Evolutionary conservation across 1,140 invertebrate species (phyloP).

Genomic region (Macrocentrus cingulum): DNA sequence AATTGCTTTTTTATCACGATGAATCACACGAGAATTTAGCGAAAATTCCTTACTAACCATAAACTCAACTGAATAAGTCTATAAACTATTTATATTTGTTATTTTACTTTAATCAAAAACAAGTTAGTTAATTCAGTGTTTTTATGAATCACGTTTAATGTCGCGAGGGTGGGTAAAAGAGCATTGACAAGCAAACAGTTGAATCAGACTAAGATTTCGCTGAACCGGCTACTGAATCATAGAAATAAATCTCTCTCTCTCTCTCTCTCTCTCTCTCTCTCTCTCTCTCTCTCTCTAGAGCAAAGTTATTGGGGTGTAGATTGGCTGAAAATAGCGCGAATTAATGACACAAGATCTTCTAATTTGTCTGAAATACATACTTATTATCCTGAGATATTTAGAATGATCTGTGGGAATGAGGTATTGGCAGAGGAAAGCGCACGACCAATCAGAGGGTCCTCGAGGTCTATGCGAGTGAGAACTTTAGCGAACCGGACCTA

Average conservation of each 20-base stretch:
- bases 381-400: too few relatives aligned
- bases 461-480: conserved; percentile 26
- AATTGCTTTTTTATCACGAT: conserved; percentile 5
- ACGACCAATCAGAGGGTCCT: conserved; percentile 9
- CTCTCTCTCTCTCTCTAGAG: too few relatives aligned
- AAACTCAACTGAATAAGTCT: neutral
- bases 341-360: too few relatives aligned
- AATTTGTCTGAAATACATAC: too few relatives aligned
- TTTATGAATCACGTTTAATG: too few relatives aligned
- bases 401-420: neutral
- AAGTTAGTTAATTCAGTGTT: too few relatives aligned
- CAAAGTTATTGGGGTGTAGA: too few relatives aligned
- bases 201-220: conserved; percentile 8
- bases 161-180: neutral
- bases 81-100: too few relatives aligned
- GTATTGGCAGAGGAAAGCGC: conserved; percentile 7
- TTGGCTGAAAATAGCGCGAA: too few relatives aligned
- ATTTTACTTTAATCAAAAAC: too few relatives aligned
- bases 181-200: neutral
- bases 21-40: conserved; percentile 4
- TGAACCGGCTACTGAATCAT: neutral
- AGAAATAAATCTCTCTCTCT: neutral
- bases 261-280: too few relatives aligned
- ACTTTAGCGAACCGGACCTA: conserved; percentile 29
- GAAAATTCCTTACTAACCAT: conserved; percentile 5